phyloP scores from a whole-genome alignment of 2,113 vertebrate genomes.

The Phrynosoma platyrhinos region DNA sequence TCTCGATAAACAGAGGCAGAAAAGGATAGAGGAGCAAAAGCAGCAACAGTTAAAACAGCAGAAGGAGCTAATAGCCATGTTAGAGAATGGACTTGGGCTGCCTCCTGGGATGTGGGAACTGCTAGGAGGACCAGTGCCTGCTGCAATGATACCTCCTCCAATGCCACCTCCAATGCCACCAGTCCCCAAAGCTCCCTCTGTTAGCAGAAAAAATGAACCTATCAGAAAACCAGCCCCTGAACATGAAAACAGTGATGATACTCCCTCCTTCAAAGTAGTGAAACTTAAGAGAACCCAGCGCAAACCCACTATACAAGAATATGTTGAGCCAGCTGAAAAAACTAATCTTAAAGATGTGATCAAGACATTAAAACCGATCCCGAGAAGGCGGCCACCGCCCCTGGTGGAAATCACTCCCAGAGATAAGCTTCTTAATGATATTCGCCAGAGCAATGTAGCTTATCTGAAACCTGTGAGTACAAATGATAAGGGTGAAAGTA shows the following conservation, averaged over 20 bases:
- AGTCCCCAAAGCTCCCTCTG: not conserved
- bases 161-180: conserved; percentile 63
- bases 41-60: conserved; percentile 90
- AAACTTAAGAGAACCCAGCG: conserved; percentile 82
- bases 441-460: conserved; percentile 92
- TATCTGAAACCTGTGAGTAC: conserved; percentile 89
- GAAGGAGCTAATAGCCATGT: conserved; percentile 84
- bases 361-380: conserved; percentile 91
- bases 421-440: conserved; percentile 90
- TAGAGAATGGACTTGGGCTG: conserved; percentile 88
- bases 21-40: conserved; percentile 89
- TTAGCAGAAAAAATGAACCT: conserved; percentile 60
- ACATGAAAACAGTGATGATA: conserved; percentile 30
- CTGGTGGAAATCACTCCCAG: conserved; percentile 90
- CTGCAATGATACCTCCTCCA: conserved; percentile 63
- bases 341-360: conserved; percentile 91
- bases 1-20: conserved; percentile 91
- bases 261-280: conserved; percentile 70
- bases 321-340: conserved; percentile 77
- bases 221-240: conserved; percentile 11
- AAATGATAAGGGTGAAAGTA: not conserved
- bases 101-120: conserved; percentile 89
- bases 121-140: conserved; percentile 81
- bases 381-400: conserved; percentile 87
- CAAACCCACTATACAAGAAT: conserved; percentile 70